Conservation (phyloP, 2,888 invertebrate genomes). For the Margaritifera margaritifera region DNA sequence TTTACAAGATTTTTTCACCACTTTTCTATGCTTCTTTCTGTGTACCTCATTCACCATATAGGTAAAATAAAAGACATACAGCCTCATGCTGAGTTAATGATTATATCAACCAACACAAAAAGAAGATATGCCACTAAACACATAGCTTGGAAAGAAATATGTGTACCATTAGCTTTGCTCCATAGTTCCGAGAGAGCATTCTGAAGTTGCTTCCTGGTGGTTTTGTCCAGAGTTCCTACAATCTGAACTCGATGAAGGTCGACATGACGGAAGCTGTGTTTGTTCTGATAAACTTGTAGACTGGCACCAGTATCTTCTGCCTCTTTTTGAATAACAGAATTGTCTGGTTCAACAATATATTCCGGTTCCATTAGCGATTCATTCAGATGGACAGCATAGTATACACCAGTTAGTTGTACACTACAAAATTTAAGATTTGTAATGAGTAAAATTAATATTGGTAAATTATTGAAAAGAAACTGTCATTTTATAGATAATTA, state of each 20-base stretch:
- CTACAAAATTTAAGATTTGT: conserved; percentile 15
- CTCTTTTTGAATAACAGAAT: not conserved
- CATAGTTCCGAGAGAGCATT: conserved; percentile 18
- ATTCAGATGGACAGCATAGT: conserved; percentile 17
- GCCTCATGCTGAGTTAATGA: no score
- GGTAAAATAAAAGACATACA: no score
- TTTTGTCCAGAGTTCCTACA: conserved; percentile 13
- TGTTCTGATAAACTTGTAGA: conserved; percentile 5
- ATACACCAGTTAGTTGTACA: conserved; percentile 19
- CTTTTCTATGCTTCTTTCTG: no score
- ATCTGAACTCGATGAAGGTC: conserved; percentile 24
- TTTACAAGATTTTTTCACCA: no score
- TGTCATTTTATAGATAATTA: not conserved
- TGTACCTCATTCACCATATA: no score
- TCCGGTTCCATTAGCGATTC: conserved; percentile 23
- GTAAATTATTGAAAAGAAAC: not conserved
- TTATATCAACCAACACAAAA: no score
- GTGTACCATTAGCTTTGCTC: conserved; percentile 10
- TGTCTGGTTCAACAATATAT: conserved; percentile 24
- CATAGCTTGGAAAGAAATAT: no score
- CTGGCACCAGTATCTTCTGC: conserved; percentile 6
- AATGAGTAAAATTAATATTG: not conserved
- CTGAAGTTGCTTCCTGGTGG: conserved; percentile 14
- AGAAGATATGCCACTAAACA: no score
- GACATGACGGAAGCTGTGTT: conserved; percentile 11